A percentile compares a stretch with the other conserved stretches of the same genome.
phyloP scores from a whole-genome alignment of 2,797 vertebrate genomes.

The Numenius phaeopus region DNA sequence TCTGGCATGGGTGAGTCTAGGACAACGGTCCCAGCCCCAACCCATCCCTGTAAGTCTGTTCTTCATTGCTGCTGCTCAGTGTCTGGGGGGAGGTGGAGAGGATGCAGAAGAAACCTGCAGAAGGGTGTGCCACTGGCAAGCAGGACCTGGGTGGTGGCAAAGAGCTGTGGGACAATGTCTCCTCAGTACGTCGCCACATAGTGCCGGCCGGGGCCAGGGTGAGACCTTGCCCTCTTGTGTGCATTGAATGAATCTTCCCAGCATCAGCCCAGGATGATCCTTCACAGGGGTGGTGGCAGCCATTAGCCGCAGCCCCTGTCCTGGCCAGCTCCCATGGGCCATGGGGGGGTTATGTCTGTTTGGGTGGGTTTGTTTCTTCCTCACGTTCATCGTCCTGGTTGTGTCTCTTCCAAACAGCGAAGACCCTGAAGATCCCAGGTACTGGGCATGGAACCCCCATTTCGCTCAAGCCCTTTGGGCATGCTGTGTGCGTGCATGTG shows the following conservation, averaged over 20 bases:
- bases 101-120: not conserved
- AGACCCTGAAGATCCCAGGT: slow-evolving; percentile 64
- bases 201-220: not conserved
- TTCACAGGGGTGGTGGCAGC: not conserved
- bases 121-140: not conserved
- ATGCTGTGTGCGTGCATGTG: not conserved
- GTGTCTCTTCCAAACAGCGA: slow-evolving; percentile 23
- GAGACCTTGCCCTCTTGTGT: not conserved
- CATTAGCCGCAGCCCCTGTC: not conserved
- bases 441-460: not conserved
- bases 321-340: not conserved
- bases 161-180: not conserved
- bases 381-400: not conserved
- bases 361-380: not conserved
- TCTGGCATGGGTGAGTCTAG: not conserved
- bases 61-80: not conserved
- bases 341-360: accelerated
- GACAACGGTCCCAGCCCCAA: not conserved
- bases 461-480: not conserved
- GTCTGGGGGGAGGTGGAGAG: not conserved
- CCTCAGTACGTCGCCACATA: accelerated
- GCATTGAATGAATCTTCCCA: not conserved
- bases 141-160: not conserved
- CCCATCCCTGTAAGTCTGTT: not conserved
- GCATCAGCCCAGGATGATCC: not conserved